Base-by-base conservation (phyloP, 2,797 vertebrate genomes). In the Holocentrus rufus region DNA sequence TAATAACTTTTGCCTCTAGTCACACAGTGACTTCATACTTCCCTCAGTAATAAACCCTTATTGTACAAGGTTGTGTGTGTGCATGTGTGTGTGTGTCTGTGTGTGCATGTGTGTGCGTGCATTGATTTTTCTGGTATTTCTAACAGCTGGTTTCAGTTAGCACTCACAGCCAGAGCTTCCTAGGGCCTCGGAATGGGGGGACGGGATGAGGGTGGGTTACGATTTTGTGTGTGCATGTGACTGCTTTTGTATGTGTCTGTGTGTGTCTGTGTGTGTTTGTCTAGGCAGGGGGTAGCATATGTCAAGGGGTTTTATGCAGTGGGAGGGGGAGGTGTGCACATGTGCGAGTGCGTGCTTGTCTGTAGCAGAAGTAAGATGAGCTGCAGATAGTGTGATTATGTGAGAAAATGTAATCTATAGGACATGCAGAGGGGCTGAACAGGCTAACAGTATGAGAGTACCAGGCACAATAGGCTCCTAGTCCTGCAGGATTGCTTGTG, bases 131-230 rank as follows among this genome's bases (percentile, higher is more conserved):
- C 80, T 90, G 90, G 91, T 91, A 92, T 92, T 90, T 90, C 75
- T 85, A 90, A 88, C 92, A 93, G 92, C 91, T 93, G 92, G 89
- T 89, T 93, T 85, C 85, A 93, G 88, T 93, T 93, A 93, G 84
- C 65, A 74, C 77, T 82, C 79, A 65, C 85, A 88, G 89, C 82
- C 87, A 81, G 88, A 90, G 85, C 88, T 90, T 93, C 92, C 90
- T 91, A 80, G 39, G 85, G 90, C 87, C 85, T 84, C 74, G 68
- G 85, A 71, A 74, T 74, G n/a, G 79, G 85, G 82, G 79, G 74
- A 71, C 47, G 42, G 65, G 73, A 14, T 47, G 50, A 65, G 58
- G 71, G 34, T 66, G 60, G 58, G 9, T 34, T 63, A 53, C 65
- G 56, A 49, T 58, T 22, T 34, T 66, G 65, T 64, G 59, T 63